Conservation (phyloP, 2,888 invertebrate species). For the Phaedon cochleariae region DNA sequence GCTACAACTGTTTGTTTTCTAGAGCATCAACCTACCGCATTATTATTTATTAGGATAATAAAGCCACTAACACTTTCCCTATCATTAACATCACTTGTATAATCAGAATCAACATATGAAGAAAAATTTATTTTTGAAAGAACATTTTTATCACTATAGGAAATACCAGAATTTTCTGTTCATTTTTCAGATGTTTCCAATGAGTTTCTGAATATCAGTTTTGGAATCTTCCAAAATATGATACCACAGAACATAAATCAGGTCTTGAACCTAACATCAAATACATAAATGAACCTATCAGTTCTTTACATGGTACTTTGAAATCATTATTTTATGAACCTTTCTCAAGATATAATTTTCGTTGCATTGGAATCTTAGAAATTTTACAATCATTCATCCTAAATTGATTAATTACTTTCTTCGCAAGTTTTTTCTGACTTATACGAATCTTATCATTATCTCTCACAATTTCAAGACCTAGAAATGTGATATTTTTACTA, state of each 20-base stretch:
- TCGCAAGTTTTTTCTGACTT: slow-evolving; percentile 30
- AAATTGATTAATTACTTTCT: no score
- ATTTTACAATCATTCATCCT: slow-evolving; percentile 32
- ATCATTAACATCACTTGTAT: slow-evolving; percentile 6
- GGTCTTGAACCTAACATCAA: no score
- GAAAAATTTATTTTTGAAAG: not conserved
- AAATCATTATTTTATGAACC: not conserved
- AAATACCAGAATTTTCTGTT: slow-evolving; percentile 34
- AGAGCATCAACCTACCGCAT: not conserved
- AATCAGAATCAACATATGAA: slow-evolving; percentile 18
- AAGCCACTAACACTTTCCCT: no score
- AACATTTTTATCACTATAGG: slow-evolving; percentile 19
- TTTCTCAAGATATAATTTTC: no score
- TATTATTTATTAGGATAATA: slow-evolving; percentile 4
- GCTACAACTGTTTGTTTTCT: slow-evolving; percentile 1
- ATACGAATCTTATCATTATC: no score
- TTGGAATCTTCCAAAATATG: not conserved
- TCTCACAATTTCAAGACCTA: no score
- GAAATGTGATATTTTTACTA: no score
- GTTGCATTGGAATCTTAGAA: no score
- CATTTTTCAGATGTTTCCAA: slow-evolving; percentile 8
- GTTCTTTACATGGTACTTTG: slow-evolving; percentile 23
- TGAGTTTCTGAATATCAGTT: slow-evolving; percentile 1
- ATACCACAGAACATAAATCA: slow-evolving; percentile 1
- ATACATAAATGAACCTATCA: not conserved